Percentiles rank a stretch among this genome's conserved stretches.
These are phyloP conservation scores for Hippopotamus amphibius DNA, from an alignment of 2,113 vertebrate genomes.

Conservation along the genomic window DNA sequence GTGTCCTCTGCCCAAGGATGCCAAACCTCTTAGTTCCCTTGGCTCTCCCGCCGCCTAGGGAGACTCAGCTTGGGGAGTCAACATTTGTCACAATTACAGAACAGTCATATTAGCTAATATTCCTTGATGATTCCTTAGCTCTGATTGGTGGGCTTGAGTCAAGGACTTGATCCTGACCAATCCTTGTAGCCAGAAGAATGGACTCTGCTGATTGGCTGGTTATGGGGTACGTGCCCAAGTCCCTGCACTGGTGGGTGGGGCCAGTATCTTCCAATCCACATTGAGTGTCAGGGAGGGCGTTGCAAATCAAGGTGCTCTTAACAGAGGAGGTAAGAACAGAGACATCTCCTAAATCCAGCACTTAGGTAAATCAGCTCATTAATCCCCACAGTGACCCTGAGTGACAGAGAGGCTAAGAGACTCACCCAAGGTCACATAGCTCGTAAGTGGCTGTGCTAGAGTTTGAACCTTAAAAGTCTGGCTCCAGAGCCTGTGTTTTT, in stretches of 20 bases:
- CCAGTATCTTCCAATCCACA: neutral
- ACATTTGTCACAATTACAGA: accelerated
- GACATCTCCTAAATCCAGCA: no score
- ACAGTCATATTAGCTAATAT: no score
- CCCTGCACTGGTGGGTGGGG: neutral
- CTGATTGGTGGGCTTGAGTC: constrained; percentile 13
- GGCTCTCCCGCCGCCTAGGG: neutral
- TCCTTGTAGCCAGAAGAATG: neutral
- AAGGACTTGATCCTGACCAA: neutral
- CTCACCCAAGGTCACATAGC: accelerated
- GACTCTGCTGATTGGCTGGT: constrained; percentile 13
- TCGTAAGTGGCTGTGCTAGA: neutral
- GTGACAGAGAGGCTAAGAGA: neutral
- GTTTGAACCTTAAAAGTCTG: constrained; percentile 43
- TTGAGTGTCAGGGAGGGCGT: accelerated
- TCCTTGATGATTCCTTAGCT: neutral
- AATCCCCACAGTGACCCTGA: accelerated
- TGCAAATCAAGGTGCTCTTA: neutral
- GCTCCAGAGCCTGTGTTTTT: neutral
- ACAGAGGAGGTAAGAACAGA: neutral
- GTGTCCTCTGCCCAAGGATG: neutral
- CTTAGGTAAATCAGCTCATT: neutral
- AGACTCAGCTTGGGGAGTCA: neutral
- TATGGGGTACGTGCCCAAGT: neutral
- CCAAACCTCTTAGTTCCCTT: neutral